phyloP scores from a whole-genome alignment of 2,888 invertebrate species.

The Caenorhabditis auriculariae region DNA sequence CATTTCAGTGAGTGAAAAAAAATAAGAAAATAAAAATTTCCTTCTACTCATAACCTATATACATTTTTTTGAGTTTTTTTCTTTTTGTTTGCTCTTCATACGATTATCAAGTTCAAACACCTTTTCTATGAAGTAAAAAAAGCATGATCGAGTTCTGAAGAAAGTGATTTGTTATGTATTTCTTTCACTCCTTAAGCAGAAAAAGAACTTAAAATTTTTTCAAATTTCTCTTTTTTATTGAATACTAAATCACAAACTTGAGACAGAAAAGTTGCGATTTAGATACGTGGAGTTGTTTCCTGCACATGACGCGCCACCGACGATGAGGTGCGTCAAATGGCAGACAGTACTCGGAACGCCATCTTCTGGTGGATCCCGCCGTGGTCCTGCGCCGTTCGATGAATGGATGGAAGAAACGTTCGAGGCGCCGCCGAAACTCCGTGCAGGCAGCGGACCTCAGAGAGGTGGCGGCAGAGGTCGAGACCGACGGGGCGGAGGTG shows the following conservation, averaged over 20 bases:
- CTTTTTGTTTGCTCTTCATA: too few species aligned
- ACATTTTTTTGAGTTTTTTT: too few species aligned
- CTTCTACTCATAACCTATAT: too few species aligned
- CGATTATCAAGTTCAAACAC: too few species aligned
- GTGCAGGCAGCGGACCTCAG: neutral
- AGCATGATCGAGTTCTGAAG: too few species aligned
- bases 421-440: too few species aligned
- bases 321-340: slow-evolving; percentile 36
- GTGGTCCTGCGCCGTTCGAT: slow-evolving; percentile 19
- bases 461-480: neutral
- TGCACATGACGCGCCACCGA: slow-evolving; percentile 26
- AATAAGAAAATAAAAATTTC: too few species aligned
- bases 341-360: slow-evolving; percentile 22
- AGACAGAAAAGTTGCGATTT: slow-evolving; percentile 5
- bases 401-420: slow-evolving; percentile 2
- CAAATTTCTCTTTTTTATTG: neutral
- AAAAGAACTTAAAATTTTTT: slow-evolving; percentile 63
- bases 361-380: slow-evolving; percentile 10
- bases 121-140: too few species aligned
- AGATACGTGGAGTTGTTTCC: slow-evolving; percentile 82
- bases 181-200: too few species aligned
- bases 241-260: neutral
- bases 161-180: too few species aligned
- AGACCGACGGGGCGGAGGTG: slow-evolving; percentile 1
- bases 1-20: too few species aligned